Base-by-base conservation (phyloP, 2,113 vertebrate species). In the Grammomys surdaster region DNA sequence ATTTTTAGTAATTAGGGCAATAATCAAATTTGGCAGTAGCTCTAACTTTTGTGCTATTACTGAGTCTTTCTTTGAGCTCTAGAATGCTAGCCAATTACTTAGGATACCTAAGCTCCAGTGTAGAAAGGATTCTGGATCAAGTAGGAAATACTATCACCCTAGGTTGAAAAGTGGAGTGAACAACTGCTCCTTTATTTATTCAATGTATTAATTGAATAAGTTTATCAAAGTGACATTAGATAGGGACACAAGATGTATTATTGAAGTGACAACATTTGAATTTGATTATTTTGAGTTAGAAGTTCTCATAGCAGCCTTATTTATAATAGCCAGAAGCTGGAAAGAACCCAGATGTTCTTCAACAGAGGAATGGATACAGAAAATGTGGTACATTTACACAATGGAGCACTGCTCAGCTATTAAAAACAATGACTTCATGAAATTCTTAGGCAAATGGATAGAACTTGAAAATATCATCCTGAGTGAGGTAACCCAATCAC, bases 71-170 rank as follows among this genome's bases (percentile, higher is more conserved):
- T 85, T n/a, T 90, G 43, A 90, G 13, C 1, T 92, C 48, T 90
- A 46, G 36, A 96, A 90, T 90, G 22, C 88, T 96, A 90, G 46
- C 63, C 51, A 92, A 36, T 96, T n/a, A 85, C 51, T 67, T 72
- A 65, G 88, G 56, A 89, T 86, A 89, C 70, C 48, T 65, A 92
- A 94, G 28, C 63, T 90, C 51, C 95, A 88, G 85, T 67, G 26
- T 88, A 70, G 33, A 91, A 24, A 89, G 28, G 36, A 96, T 84
- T 93, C 31, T 96, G 5, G 46, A 93, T 75, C 7, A 86, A 54
- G 63, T 87, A 72, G 28, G 19, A 70, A 69, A 63, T 9, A 76
- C 31, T 82, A 73, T 77, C 70, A 93, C n/a, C 36, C 63, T 40
- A 95, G 36, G 24, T 67, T 80, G 40, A 70, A 96, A 76, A 92